Evolutionary conservation across 1,140 invertebrate species (phyloP).

Genomic region (Hermatobates lingyangjiaoensis): DNA sequence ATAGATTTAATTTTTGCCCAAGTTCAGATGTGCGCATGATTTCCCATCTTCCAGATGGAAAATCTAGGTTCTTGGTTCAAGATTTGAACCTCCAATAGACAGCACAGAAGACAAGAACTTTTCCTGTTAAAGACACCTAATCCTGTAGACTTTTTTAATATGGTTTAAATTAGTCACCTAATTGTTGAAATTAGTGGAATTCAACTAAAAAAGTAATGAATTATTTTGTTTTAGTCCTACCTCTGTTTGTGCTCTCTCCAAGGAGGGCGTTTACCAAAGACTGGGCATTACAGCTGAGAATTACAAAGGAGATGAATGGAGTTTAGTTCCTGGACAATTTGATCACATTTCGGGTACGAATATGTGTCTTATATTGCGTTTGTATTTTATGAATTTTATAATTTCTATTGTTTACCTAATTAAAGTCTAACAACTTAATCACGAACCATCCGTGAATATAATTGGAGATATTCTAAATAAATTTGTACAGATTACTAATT

Average conservation of each 20-base stretch:
- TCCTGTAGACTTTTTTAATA: neutral
- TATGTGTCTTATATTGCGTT: too few species aligned
- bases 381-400: too few species aligned
- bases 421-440: too few species aligned
- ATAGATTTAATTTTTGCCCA: too few species aligned
- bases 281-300: conserved; percentile 29
- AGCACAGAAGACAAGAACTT: neutral
- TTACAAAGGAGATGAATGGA: conserved; percentile 34
- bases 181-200: neutral
- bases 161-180: neutral
- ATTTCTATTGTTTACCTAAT: too few species aligned
- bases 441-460: too few species aligned
- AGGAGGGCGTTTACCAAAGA: conserved; percentile 28
- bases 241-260: conserved; percentile 30
- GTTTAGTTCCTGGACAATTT: conserved; percentile 29
- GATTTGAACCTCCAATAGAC: neutral
- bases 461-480: too few species aligned
- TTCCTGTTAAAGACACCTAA: neutral
- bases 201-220: neutral
- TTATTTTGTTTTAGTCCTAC: conserved; percentile 21
- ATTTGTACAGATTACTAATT: too few species aligned
- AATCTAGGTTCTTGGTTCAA: neutral
- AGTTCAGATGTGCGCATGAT: too few species aligned
- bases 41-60: neutral
- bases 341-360: conserved; percentile 28